phyloP scores from a whole-genome alignment of 2,113 vertebrate genomes.

The Clarias magur region DNA sequence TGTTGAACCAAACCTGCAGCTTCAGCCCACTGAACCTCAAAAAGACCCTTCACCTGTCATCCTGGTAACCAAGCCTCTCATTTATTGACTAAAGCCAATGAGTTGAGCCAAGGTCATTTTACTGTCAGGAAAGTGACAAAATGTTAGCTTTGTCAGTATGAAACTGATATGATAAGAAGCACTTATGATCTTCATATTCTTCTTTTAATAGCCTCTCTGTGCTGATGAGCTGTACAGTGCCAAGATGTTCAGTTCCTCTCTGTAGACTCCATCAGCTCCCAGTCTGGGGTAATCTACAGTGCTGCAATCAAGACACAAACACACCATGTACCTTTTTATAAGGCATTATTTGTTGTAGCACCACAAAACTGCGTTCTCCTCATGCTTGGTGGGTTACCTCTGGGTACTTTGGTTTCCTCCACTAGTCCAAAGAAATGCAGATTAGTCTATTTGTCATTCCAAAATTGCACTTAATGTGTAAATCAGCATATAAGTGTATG shows the following conservation, averaged over 20 bases:
- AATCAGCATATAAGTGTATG: too few relatives aligned
- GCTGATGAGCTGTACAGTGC: not conserved
- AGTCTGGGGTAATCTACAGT: not conserved
- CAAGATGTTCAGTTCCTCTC: not conserved
- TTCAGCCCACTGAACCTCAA: not conserved
- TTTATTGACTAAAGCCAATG: not conserved
- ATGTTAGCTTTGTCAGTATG: not conserved
- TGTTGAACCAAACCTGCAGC: not conserved
- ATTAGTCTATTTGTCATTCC: too few relatives aligned
- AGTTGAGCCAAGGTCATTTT: not conserved
- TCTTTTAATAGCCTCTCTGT: not conserved
- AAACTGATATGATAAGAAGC: not conserved
- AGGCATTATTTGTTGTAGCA: not conserved
- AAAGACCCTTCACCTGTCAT: not conserved
- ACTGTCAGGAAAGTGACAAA: not conserved
- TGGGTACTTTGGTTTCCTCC: too few relatives aligned
- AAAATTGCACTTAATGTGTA: too few relatives aligned
- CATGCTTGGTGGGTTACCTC: not conserved
- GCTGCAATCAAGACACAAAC: not conserved
- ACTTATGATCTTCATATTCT: not conserved
- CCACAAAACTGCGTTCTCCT: not conserved
- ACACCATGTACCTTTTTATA: not conserved
- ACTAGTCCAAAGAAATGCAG: too few relatives aligned
- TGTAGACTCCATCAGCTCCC: not conserved
- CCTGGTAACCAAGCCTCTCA: not conserved